Evolutionary conservation across 2,888 invertebrate genomes (phyloP).

Genomic region (Sceliomorpha sp.): DNA sequence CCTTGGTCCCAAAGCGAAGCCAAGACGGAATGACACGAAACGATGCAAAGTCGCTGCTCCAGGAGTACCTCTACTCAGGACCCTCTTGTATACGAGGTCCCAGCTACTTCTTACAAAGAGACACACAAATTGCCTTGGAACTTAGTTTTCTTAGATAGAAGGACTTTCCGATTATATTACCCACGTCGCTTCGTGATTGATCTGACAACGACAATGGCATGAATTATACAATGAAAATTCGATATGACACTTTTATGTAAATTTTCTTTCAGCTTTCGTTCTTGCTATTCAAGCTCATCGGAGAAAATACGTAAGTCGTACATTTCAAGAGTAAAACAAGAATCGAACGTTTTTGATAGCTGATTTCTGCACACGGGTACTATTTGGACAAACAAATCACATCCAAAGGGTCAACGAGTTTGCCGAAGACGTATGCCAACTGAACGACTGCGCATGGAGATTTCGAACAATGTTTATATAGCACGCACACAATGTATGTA

Average conservation of each 20-base stretch:
- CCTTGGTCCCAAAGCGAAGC: slow-evolving; percentile 52
- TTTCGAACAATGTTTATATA: slow-evolving; percentile 43
- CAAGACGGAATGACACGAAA: slow-evolving; percentile 59
- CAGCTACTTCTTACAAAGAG: slow-evolving; percentile 74
- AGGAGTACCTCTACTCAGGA: slow-evolving; percentile 56
- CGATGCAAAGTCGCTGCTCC: slow-evolving; percentile 73
- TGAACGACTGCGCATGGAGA: slow-evolving; percentile 43
- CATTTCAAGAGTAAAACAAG: slow-evolving; percentile 52
- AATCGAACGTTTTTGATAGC: slow-evolving; percentile 39
- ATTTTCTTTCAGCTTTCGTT: slow-evolving; percentile 7
- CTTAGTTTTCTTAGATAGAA: slow-evolving; percentile 78
- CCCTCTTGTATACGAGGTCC: slow-evolving; percentile 56
- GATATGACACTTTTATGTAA: slow-evolving; percentile 25
- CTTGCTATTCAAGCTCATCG: too few relatives aligned
- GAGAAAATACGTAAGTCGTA: slow-evolving; percentile 3
- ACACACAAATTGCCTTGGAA: slow-evolving; percentile 79
- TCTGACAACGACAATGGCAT: slow-evolving; percentile 71
- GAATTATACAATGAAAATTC: slow-evolving; percentile 42
- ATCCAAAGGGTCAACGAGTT: slow-evolving; percentile 53
- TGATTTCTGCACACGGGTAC: slow-evolving; percentile 32
- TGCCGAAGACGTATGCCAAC: slow-evolving; percentile 50
- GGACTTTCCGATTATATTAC: slow-evolving; percentile 78
- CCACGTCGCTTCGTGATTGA: slow-evolving; percentile 72
- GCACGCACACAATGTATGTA: slow-evolving; percentile 34
- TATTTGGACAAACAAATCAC: slow-evolving; percentile 45